Base-by-base conservation (phyloP, 2,888 invertebrate genomes). In the Gastrophysa polygoni region DNA sequence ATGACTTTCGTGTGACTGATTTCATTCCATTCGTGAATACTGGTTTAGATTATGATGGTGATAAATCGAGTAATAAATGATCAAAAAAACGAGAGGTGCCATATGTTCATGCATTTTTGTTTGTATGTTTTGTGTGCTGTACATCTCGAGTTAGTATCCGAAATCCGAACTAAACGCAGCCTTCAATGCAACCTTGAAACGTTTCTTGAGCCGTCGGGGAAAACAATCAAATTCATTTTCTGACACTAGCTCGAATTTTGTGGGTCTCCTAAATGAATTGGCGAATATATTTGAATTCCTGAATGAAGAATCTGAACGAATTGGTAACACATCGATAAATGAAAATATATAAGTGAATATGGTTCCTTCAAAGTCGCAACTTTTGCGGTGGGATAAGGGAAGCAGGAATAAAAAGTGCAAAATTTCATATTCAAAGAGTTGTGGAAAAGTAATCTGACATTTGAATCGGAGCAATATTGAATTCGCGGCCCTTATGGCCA, bases 321-420 rank as follows among this genome's bases (percentile, higher is more conserved):
- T 56, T 10, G 5, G 28, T 1, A 20, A 46, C 49, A 1, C n/a
- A 21, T 51, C 59, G 1, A 24, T 47, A 1, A 32, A 62, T 7
- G 57, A 63, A 17, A 16, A 47, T 11, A 64, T 73, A n/a, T 20
- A 64, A 7, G 71, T 71, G 73, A 46, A 70, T 29, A 71, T 73
- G 48, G 68, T 68, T 10, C 70, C 72, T 1, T 54, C 68, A 1
- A 32, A 57, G 6, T 50, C 66, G 4, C 72, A 71, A 63, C 69
- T 51, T 65, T 68, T 55, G 68, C n/a, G n/a, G 71, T 3, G 70
- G 71, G 5, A 47, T 73, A 6, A 68, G 69, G 68, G 64, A 71
- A 29, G 48, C 67, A 14, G 68, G 62, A 6, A 56, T 59, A 6
- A 62, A 62, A 34, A 38, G 28, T 20, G 11, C 18, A 10, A 5